A percentile compares a stretch with the other conserved stretches of the same genome.
Evolutionary conservation across 1,140 invertebrate species (phyloP).

Genomic region (Drosophila takahashii): DNA sequence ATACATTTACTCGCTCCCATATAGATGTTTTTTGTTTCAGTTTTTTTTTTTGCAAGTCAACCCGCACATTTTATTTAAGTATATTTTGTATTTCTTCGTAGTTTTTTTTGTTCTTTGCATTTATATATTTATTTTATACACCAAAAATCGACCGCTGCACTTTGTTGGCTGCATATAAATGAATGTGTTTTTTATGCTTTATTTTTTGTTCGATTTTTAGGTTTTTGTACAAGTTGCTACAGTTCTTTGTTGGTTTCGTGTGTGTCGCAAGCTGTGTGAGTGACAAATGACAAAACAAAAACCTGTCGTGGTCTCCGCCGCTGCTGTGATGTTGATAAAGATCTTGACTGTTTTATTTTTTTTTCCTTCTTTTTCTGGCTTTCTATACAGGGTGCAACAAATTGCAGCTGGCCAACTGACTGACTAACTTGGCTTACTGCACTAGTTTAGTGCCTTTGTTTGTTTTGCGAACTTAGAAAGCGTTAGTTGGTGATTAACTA

Average conservation of each 20-base stretch:
- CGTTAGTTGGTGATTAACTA: constrained; percentile 41
- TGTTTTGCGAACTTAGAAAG: constrained; percentile 62
- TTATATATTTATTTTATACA: constrained; percentile 76
- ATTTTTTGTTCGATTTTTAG: constrained; percentile 32
- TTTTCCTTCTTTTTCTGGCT: constrained; percentile 14
- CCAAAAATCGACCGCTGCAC: constrained; percentile 76
- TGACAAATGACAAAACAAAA: constrained; percentile 85
- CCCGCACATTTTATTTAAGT: constrained; percentile 81
- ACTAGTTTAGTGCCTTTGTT: constrained; percentile 57
- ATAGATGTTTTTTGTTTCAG: constrained; percentile 32
- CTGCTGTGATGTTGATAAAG: constrained; percentile 76
- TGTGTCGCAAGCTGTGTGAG: constrained; percentile 83
- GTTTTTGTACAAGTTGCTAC: constrained; percentile 73
- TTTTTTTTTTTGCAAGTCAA: constrained; percentile 52
- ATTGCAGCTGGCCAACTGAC: constrained; percentile 66
- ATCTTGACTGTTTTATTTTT: constrained; percentile 61
- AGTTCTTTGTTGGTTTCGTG: constrained; percentile 73
- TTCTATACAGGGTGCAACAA: constrained; percentile 74
- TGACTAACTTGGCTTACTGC: constrained; percentile 67
- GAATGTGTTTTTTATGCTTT: constrained; percentile 60
- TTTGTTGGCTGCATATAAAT: constrained; percentile 83
- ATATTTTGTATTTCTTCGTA: constrained; percentile 55
- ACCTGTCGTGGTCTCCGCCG: constrained; percentile 77
- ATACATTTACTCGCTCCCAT: constrained; percentile 31
- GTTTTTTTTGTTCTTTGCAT: constrained; percentile 38